Base-by-base conservation (phyloP, 2,888 invertebrate genomes). In the Oscheius sp. region DNA sequence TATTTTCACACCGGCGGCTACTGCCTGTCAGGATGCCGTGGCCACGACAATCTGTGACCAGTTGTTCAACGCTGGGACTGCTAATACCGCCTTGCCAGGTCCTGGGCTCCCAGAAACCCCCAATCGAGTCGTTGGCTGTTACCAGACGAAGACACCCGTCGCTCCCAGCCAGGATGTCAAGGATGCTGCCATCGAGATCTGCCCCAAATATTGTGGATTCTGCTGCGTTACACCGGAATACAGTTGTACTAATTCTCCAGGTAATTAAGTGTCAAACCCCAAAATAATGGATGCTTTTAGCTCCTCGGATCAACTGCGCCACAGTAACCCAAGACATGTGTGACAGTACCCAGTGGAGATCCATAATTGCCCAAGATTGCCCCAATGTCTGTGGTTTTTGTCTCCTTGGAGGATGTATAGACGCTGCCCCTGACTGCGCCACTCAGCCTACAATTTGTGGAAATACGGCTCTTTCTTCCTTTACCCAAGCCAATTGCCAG, bases 351-450 rank as follows among this genome's bases (percentile, higher is more conserved):
- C 21, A 18, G 25, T 69, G 69, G 69, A 59, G 58, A 27, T 13
- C 21, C 35, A 43, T 69, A 18, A 63, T 69, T 18, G 69, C 69
- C 21, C 41, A 27, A 9, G 59, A 69, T 21, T 69, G 69, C 46
- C 69, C 69, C 21, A 58, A 56, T 41, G 35, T 41, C 18, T 69
- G 69, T 35, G 69, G 69, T 21, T 69, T 69, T 59, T 69, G 69
- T 43, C 45, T 58, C 21, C 5, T 23, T 3, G 61, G 61, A 35
- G 61, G 61, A 12, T 61, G 61, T 21, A 35, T 61, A 6, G 61
- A 61, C 35, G 35, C 25, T 12, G 61, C 61, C 25, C 18, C 18
- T 29, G 61, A 61, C 12, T 61, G 61, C 16, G 16, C 61, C n/a
- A 45, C 13, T 12, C 35, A 29, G 35, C 35, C 61, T 21, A 18